A percentile compares a stretch with the other conserved stretches of the same genome.
phyloP scores from a whole-genome alignment of 2,113 vertebrate species.

The Cinclus cinclus region DNA sequence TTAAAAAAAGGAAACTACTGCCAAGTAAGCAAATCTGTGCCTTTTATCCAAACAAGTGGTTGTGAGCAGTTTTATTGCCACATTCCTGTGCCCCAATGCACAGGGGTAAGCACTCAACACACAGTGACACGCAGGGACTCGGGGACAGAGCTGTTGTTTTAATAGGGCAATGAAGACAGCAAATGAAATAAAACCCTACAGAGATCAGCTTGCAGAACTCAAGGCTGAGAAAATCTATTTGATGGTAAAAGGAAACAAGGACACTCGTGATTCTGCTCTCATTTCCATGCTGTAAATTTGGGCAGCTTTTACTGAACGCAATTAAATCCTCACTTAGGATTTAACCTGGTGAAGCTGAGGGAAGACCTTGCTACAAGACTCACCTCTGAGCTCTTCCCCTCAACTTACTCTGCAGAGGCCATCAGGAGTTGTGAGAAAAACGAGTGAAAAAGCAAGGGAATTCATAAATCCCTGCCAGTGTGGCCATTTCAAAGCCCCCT shows the following conservation, averaged over 20 bases:
- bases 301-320: not conserved
- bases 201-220: slow-evolving; percentile 31
- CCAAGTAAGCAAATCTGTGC: slow-evolving; percentile 34
- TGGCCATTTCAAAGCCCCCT: not conserved
- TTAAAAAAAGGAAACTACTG: slow-evolving; percentile 4
- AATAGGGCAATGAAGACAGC: slow-evolving; percentile 46
- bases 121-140: not conserved
- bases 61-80: slow-evolving; percentile 30
- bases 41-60: slow-evolving; percentile 51
- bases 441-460: not conserved
- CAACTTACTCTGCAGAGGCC: not conserved
- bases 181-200: slow-evolving; percentile 58
- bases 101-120: slow-evolving; percentile 33
- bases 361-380: not conserved
- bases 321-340: slow-evolving; percentile 11
- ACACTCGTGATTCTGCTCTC: slow-evolving; percentile 6
- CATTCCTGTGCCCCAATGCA: slow-evolving; percentile 22
- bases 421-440: not conserved
- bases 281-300: slow-evolving; percentile 44
- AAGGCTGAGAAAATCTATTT: slow-evolving; percentile 32
- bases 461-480: not conserved
- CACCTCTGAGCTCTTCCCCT: not conserved
- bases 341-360: not conserved
- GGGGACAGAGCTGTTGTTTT: slow-evolving; percentile 16
- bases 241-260: slow-evolving; percentile 31